A percentile compares a stretch with the other conserved stretches of the same genome.
These are phyloP conservation scores for Pseudoips prasinana DNA, from an alignment of 2,888 invertebrate species.

Conservation along the genomic window DNA sequence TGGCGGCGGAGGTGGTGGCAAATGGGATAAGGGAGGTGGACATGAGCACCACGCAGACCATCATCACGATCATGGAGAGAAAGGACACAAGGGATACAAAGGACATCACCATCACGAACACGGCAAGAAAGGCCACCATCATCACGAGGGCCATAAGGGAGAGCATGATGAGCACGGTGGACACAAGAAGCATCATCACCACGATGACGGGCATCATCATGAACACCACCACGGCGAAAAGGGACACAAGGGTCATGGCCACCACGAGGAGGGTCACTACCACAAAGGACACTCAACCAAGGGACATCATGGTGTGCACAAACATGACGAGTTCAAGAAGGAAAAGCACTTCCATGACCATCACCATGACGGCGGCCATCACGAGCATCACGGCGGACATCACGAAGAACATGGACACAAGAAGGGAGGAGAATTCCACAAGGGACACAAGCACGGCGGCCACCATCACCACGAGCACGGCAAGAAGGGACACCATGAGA, in stretches of 20 bases:
- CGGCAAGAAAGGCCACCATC: constrained; percentile 88
- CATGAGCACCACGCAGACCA: constrained; percentile 85
- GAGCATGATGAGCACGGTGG: constrained; percentile 84
- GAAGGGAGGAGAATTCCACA: constrained; percentile 90
- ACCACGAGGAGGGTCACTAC: constrained; percentile 84
- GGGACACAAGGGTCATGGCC: constrained; percentile 83
- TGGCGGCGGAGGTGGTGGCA: too few relatives aligned
- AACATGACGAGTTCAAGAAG: constrained; percentile 92
- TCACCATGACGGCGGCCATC: constrained; percentile 89
- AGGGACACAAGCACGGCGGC: constrained; percentile 89
- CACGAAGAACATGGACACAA: constrained; percentile 90
- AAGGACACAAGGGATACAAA: constrained; percentile 88
- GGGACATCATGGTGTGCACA: constrained; percentile 92
- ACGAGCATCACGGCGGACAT: constrained; percentile 90
- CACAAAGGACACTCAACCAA: constrained; percentile 93
- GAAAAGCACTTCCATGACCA: constrained; percentile 94
- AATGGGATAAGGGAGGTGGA: constrained; percentile 83
- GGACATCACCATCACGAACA: constrained; percentile 85
- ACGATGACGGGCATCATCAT: constrained; percentile 85
- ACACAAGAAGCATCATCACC: constrained; percentile 85
- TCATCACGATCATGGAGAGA: constrained; percentile 85
- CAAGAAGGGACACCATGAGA: constrained; percentile 90
- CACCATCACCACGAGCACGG: constrained; percentile 90
- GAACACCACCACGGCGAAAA: constrained; percentile 86
- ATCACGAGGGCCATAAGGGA: constrained; percentile 85